Evolutionary conservation across 2,113 vertebrate species (phyloP), one percentile per base, ranked within the genome.

Genomic region (Carassius gibelio): DNA sequence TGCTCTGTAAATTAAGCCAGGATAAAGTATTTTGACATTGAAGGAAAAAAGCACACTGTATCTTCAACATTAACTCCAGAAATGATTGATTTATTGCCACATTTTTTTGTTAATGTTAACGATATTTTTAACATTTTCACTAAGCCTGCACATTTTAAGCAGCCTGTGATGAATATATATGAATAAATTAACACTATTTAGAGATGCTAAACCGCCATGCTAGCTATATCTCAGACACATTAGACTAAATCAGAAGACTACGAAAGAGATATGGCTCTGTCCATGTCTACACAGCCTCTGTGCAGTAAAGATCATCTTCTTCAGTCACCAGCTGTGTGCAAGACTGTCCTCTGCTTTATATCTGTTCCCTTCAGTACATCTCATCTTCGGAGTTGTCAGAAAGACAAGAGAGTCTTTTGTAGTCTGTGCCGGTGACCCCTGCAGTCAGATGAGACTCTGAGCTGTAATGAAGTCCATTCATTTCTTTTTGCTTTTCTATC

Each of bases 381-480:
- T 82, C 50, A 17, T 26, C 64, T 48, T 66, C 52, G 57, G 52
- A 74, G 57, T 30, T 26, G 38, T 68, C 34, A 23, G 66, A 42
- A 45, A 77, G 57, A 89, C 86, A 89, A 87, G 61, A 57, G 50
- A 6, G 13, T 23, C 62, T 84, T 88, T 88, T 89, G 86, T 87
- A 48, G 84, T 78, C 62, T 21, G 45, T 50, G 42, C 57, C 34
- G 2, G 36, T 74, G 62, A 83, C 84, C 66, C 85, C 75, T 30
- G 13, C 17, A n/a, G 50, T 21, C 86, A 64, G 57, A 17, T 17
- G 77, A 87, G 71, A 82, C 81, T 45, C 62, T 8, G 45, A 8
- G 5, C 34, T 66, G 45, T 76, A 84, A 84, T 82, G 61, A 88
- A 84, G 87, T 48, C 68, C 77, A 77, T 83, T 87, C n/a, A 85